These are phyloP conservation scores for Phenganax marumi DNA, from an alignment of 92 coral and sea anemone genomes.

Conservation along the genomic window DNA sequence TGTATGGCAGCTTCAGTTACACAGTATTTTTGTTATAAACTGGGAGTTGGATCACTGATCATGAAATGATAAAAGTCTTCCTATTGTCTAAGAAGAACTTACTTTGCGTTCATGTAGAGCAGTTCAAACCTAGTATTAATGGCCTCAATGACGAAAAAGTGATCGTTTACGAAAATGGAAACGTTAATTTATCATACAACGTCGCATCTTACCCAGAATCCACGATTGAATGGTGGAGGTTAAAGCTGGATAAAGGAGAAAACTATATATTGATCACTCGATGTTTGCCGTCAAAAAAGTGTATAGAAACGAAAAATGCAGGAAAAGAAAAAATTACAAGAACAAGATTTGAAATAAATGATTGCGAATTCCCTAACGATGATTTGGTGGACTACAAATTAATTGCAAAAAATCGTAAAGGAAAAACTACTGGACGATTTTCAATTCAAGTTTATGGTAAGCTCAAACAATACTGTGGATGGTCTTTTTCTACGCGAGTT, in stretches of 20 bases:
- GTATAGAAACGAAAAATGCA: neutral
- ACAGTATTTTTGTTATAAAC: too few species aligned
- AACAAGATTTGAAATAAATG: neutral
- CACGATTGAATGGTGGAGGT: neutral
- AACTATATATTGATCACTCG: neutral
- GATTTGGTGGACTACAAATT: neutral
- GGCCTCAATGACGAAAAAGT: neutral
- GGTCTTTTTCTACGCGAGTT: neutral
- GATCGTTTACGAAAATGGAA: neutral
- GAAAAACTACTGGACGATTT: neutral
- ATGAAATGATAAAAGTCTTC: too few species aligned
- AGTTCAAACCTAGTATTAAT: neutral
- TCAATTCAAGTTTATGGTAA: neutral
- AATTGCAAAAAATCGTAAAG: neutral
- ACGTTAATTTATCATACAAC: neutral
- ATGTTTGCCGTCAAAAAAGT: neutral
- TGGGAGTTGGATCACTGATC: too few species aligned
- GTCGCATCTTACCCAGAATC: neutral
- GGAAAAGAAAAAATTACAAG: conserved; percentile 8
- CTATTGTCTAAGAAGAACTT: too few species aligned
- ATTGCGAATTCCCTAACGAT: neutral
- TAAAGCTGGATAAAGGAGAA: neutral
- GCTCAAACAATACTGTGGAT: neutral
- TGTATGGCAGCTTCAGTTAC: too few species aligned
- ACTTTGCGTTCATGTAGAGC: neutral